These are phyloP conservation scores for Orussus abietinus DNA, from an alignment of 1,140 invertebrate genomes.

Conservation along the genomic window DNA sequence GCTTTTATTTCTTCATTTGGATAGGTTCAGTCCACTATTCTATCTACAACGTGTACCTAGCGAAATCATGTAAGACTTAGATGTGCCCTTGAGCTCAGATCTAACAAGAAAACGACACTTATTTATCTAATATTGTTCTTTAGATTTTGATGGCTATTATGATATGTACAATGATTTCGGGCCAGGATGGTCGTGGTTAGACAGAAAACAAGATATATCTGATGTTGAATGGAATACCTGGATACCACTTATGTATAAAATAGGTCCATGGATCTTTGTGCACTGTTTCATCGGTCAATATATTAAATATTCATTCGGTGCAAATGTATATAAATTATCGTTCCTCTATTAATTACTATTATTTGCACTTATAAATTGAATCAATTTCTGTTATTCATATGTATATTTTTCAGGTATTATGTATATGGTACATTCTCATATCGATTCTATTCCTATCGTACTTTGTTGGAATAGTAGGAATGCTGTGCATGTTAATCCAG, in stretches of 20 bases:
- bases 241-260: conserved; percentile 40
- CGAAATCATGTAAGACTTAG: too few relatives aligned
- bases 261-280: conserved; percentile 44
- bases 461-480: conserved; percentile 34
- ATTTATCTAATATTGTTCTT: conserved; percentile 15
- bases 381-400: conserved; percentile 11
- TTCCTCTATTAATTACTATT: conserved; percentile 1
- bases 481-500: conserved; percentile 37
- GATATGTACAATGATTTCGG: conserved; percentile 40
- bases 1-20: conserved; percentile 35
- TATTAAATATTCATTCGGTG: conserved; percentile 27
- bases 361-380: background rate
- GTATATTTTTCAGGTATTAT: conserved; percentile 34
- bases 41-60: conserved; percentile 37
- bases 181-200: conserved; percentile 49
- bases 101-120: too few relatives aligned
- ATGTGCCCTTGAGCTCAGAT: too few relatives aligned
- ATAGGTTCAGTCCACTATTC: conserved; percentile 38
- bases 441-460: conserved; percentile 34
- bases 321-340: background rate
- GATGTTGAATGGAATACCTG: conserved; percentile 58
- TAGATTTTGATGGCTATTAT: conserved; percentile 39
- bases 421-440: conserved; percentile 35
- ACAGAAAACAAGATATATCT: conserved; percentile 48
- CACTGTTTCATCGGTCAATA: conserved; percentile 43